Percentiles rank a stretch among this genome's conserved stretches.
Conservation (phyloP, 1,140 invertebrate species). For the Teleopsis dalmanni region DNA sequence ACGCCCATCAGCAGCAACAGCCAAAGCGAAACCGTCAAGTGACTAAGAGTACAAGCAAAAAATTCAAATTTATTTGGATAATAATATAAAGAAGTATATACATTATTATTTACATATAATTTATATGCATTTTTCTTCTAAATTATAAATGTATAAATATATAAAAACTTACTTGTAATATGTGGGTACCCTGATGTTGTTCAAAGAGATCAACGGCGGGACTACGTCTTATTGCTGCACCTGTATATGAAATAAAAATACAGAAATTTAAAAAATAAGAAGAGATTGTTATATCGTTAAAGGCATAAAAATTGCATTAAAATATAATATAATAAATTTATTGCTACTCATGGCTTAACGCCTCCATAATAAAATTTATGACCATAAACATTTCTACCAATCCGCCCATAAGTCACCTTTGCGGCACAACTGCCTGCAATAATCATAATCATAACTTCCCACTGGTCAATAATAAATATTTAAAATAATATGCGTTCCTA, state of each 20-base stretch:
- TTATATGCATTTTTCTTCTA: not conserved
- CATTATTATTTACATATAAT: not conserved
- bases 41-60: constrained; percentile 59
- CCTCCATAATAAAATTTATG: too few relatives aligned
- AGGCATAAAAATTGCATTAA: too few relatives aligned
- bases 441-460: too few relatives aligned
- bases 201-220: constrained; percentile 82
- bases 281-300: too few relatives aligned
- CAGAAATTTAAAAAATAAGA: not conserved
- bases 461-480: too few relatives aligned
- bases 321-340: too few relatives aligned
- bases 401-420: too few relatives aligned
- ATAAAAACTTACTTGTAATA: constrained; percentile 68
- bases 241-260: constrained; percentile 48
- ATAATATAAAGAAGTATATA: not conserved
- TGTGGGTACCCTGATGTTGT: constrained; percentile 94
- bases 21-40: constrained; percentile 92
- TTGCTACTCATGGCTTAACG: too few relatives aligned
- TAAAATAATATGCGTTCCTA: too few relatives aligned
- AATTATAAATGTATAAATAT: not conserved
- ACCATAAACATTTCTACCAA: too few relatives aligned
- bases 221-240: constrained; percentile 64
- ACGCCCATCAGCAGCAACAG: constrained; percentile 87
- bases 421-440: too few relatives aligned
- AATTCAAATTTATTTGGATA: too few relatives aligned